phyloP scores from a whole-genome alignment of 2,888 invertebrate species.

The Trilocha varians region DNA sequence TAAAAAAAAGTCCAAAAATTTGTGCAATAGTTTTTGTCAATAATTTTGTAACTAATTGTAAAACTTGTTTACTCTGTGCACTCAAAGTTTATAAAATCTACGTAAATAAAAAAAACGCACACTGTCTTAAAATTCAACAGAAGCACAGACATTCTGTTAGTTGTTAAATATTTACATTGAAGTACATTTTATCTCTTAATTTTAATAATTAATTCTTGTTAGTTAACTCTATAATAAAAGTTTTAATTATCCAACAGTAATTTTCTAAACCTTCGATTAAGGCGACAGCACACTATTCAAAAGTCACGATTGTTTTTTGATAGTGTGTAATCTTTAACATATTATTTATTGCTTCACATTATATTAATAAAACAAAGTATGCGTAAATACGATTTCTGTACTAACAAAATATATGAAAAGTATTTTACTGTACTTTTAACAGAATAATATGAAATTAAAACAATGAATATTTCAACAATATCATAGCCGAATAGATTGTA shows the following conservation, averaged over 20 bases:
- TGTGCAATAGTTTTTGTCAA: too few relatives aligned
- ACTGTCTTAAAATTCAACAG: constrained; percentile 11
- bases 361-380: constrained; percentile 13
- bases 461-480: neutral
- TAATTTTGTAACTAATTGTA: too few relatives aligned
- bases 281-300: neutral
- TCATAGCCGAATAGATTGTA: neutral
- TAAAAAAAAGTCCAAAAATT: too few relatives aligned
- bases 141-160: constrained; percentile 32
- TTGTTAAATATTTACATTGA: constrained; percentile 46
- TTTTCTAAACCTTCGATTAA: constrained; percentile 2
- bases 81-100: neutral
- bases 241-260: constrained; percentile 3
- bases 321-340: constrained; percentile 1
- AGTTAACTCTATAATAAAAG: constrained; percentile 27
- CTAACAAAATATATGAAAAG: constrained; percentile 10
- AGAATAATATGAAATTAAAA: constrained; percentile 3
- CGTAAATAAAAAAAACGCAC: constrained; percentile 7
- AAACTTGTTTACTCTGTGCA: constrained; percentile 5
- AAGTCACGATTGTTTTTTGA: neutral
- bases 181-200: constrained; percentile 24
- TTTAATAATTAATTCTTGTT: constrained; percentile 30
- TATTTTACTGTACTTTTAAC: constrained; percentile 12
- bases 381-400: constrained; percentile 4
- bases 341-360: constrained; percentile 25